These are phyloP conservation scores for Brevimyrus niger DNA, from an alignment of 2,113 vertebrate species.

Conservation along the genomic window DNA sequence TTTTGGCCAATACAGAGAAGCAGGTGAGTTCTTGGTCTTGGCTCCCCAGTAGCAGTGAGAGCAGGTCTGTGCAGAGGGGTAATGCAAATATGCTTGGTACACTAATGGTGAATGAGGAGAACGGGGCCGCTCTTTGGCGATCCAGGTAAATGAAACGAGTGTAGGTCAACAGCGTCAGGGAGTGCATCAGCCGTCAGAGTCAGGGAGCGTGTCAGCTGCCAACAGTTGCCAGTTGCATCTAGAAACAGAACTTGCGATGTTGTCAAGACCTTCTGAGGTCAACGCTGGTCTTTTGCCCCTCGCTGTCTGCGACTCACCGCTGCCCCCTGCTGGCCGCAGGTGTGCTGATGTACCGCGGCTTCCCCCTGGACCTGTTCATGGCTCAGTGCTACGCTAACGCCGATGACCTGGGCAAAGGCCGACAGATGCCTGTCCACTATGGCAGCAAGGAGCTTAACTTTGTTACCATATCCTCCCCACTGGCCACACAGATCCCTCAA, in stretches of 20 bases:
- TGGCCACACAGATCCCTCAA: constrained; percentile 90
- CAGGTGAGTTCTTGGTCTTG: constrained; percentile 58
- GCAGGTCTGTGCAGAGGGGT: not conserved
- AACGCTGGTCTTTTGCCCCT: not conserved
- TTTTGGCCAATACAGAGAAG: constrained; percentile 91
- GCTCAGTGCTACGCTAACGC: constrained; percentile 82
- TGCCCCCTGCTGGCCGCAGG: constrained; percentile 52
- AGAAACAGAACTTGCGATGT: not conserved
- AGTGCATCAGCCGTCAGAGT: not conserved
- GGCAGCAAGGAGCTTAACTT: constrained; percentile 77
- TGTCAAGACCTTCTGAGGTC: not conserved
- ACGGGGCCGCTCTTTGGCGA: not conserved
- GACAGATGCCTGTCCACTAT: constrained; percentile 93
- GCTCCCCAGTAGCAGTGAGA: too few species aligned
- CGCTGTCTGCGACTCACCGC: not conserved
- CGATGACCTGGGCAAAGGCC: constrained; percentile 73
- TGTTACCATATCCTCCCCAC: constrained; percentile 84
- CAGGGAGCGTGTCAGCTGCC: not conserved
- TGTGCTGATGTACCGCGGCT: constrained; percentile 82
- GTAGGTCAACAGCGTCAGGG: not conserved
- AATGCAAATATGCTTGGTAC: not conserved
- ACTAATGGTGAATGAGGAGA: not conserved
- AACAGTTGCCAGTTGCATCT: not conserved
- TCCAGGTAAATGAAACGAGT: not conserved
- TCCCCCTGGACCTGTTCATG: constrained; percentile 85